Conservation (phyloP, 1,140 invertebrate species). For the Brachionus rubens region DNA sequence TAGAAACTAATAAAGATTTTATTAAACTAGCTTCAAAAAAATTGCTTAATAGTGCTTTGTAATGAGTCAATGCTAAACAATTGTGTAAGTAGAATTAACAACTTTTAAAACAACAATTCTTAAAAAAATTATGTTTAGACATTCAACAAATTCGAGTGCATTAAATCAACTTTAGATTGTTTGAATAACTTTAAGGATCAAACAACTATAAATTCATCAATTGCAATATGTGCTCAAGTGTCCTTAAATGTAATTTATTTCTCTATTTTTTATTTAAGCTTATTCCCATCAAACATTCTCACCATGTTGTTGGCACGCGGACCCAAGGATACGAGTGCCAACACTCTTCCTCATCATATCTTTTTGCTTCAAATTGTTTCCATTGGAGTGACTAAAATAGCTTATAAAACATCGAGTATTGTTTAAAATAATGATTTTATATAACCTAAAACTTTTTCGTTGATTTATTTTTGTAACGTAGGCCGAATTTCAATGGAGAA, state of each 20-base stretch:
- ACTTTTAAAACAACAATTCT: background rate
- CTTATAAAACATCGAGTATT: no score
- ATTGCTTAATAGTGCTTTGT: conserved; percentile 9
- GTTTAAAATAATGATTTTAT: background rate
- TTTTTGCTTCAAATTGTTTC: no score
- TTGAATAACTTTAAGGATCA: conserved; percentile 5
- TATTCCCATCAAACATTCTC: no score
- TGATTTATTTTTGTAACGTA: background rate
- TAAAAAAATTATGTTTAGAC: background rate
- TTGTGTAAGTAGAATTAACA: conserved; percentile 3
- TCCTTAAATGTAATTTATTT: conserved; percentile 29
- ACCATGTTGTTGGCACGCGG: no score
- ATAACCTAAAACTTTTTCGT: background rate
- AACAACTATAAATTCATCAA: conserved; percentile 10
- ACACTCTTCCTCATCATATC: no score
- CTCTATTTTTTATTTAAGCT: background rate
- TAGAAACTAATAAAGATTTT: background rate
- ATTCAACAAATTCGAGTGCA: conserved; percentile 25
- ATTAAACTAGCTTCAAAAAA: conserved; percentile 17
- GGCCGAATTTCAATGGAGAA: background rate
- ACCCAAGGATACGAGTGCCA: no score
- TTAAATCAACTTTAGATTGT: conserved; percentile 26
- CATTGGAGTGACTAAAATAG: no score
- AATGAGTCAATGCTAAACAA: conserved; percentile 29
- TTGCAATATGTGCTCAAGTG: conserved; percentile 17